A percentile compares a stretch with the other conserved stretches of the same genome.
These are phyloP conservation scores for Eristalis tenax DNA, from an alignment of 2,888 invertebrate species.

Conservation along the genomic window DNA sequence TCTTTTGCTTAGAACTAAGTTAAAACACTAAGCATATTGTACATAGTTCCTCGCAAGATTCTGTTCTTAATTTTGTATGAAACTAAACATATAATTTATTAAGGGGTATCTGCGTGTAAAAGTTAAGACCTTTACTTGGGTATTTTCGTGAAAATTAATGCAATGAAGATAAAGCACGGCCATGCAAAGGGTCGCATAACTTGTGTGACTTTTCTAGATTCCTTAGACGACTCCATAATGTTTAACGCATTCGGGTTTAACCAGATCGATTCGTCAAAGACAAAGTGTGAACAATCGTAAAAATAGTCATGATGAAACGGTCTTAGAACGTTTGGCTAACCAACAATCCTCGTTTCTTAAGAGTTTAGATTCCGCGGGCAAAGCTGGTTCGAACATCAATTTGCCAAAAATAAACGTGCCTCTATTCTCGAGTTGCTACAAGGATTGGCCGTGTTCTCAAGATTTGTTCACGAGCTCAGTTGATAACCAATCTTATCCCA, in stretches of 20 bases:
- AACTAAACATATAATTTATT: too few relatives aligned
- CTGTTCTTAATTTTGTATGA: too few relatives aligned
- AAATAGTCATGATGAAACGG: neutral
- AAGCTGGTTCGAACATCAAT: neutral
- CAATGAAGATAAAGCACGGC: conserved; percentile 1
- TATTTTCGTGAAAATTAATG: conserved; percentile 4
- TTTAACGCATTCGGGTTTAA: neutral
- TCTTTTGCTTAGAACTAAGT: too few relatives aligned
- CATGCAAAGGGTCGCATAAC: conserved; percentile 20
- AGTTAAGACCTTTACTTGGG: neutral
- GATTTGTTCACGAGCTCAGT: conserved; percentile 61
- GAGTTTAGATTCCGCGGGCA: too few relatives aligned
- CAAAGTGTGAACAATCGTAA: neutral
- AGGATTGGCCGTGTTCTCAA: conserved; percentile 63
- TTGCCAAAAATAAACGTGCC: conserved; percentile 18
- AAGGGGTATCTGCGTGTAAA: neutral
- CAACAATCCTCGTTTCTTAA: too few relatives aligned
- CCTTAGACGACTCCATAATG: conserved; percentile 9
- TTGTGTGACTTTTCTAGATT: conserved; percentile 1
- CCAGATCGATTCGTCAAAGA: neutral
- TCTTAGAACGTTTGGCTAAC: neutral
- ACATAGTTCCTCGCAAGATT: too few relatives aligned
- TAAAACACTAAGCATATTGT: too few relatives aligned
- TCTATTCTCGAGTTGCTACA: conserved; percentile 55
- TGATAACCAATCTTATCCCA: conserved; percentile 36